Evolutionary conservation across 1,140 invertebrate genomes (phyloP).

Genomic region (Temnothorax nylanderi): DNA sequence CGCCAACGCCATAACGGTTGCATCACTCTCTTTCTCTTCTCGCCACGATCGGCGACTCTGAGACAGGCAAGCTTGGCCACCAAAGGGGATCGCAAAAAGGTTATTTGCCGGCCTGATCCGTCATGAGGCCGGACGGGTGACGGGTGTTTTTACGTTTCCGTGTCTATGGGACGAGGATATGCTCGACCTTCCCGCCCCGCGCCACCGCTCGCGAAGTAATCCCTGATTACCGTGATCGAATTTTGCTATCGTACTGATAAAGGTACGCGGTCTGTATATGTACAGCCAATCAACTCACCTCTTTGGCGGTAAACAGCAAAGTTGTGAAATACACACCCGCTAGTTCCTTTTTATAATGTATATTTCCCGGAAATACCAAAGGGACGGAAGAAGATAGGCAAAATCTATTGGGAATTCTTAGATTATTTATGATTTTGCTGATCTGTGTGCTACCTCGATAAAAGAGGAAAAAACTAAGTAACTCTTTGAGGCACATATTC

Average conservation of each 20-base stretch:
- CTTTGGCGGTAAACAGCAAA: slow-evolving; percentile 54
- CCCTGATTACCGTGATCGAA: slow-evolving; percentile 76
- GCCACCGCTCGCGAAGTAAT: slow-evolving; percentile 61
- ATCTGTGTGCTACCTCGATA: background rate
- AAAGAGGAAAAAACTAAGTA: background rate
- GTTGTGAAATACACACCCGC: background rate
- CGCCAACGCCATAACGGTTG: slow-evolving; percentile 65
- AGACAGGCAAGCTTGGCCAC: slow-evolving; percentile 39
- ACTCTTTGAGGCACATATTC: background rate
- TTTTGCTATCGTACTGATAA: slow-evolving; percentile 59
- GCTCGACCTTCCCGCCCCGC: slow-evolving; percentile 43
- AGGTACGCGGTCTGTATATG: slow-evolving; percentile 25
- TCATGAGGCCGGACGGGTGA: slow-evolving; percentile 68
- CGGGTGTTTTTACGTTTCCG: slow-evolving; percentile 73
- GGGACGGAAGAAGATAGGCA: background rate
- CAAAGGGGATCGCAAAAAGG: slow-evolving; percentile 71
- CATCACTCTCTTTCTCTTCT: slow-evolving; percentile 48
- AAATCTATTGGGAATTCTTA: slow-evolving; percentile 17
- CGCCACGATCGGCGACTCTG: slow-evolving; percentile 29
- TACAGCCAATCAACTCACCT: slow-evolving; percentile 52
- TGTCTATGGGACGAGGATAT: slow-evolving; percentile 61
- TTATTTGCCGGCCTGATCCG: slow-evolving; percentile 75
- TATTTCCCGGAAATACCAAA: background rate
- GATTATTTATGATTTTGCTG: slow-evolving; percentile 24
- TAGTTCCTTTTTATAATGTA: background rate